A percentile compares a stretch with the other conserved stretches of the same genome.
Conservation (phyloP, 2,888 invertebrate genomes). For the Xestia sexstrigata region DNA sequence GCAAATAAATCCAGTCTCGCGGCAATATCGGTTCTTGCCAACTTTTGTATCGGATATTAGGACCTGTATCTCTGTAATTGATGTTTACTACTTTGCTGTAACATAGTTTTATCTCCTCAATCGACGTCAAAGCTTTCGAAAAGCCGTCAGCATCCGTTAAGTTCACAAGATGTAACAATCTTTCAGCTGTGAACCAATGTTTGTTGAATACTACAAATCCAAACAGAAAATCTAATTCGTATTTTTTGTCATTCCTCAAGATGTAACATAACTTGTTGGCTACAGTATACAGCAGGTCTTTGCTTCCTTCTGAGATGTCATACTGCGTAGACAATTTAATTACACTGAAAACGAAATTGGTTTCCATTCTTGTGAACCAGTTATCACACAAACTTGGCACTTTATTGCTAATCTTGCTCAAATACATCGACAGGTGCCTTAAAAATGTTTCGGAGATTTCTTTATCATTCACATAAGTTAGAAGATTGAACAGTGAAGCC, state of each 20-base stretch:
- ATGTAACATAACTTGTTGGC: slow-evolving; percentile 92
- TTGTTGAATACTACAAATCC: slow-evolving; percentile 91
- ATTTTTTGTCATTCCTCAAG: slow-evolving; percentile 90
- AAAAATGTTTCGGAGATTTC: slow-evolving; percentile 83
- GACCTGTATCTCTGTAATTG: slow-evolving; percentile 76
- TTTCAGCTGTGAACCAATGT: slow-evolving; percentile 91
- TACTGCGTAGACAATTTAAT: slow-evolving; percentile 83
- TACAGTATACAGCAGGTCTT: slow-evolving; percentile 89
- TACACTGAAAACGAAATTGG: slow-evolving; percentile 88
- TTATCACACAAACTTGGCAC: slow-evolving; percentile 87
- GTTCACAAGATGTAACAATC: slow-evolving; percentile 89
- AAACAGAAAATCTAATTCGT: slow-evolving; percentile 90
- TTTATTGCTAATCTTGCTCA: slow-evolving; percentile 79
- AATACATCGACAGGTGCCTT: slow-evolving; percentile 82
- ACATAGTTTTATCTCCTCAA: slow-evolving; percentile 84
- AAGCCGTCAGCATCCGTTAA: slow-evolving; percentile 84
- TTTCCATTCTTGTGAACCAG: slow-evolving; percentile 92
- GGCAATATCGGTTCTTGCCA: slow-evolving; percentile 93
- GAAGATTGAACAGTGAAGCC: slow-evolving; percentile 81
- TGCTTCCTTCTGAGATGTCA: slow-evolving; percentile 83
- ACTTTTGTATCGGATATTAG: slow-evolving; percentile 84
- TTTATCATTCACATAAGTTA: slow-evolving; percentile 77
- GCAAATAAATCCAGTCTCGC: slow-evolving; percentile 95
- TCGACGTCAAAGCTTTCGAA: slow-evolving; percentile 80
- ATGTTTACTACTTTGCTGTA: slow-evolving; percentile 84